Conservation (phyloP, 1,140 invertebrate genomes). For the Caligus rogercresseyi region DNA sequence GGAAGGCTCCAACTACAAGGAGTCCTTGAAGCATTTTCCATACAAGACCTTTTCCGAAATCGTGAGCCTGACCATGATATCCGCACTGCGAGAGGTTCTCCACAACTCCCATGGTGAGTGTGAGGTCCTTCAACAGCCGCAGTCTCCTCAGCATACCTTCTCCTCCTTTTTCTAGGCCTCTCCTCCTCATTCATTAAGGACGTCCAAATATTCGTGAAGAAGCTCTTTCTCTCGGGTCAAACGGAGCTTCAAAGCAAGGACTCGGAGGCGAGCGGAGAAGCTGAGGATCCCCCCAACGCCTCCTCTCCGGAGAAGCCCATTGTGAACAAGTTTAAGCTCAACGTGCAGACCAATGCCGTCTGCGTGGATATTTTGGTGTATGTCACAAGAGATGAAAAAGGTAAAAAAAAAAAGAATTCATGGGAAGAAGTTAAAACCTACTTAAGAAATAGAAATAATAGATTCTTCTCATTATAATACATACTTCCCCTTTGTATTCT, state of each 20-base stretch:
- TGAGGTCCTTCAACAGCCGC: too few relatives aligned
- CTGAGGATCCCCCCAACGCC: slow-evolving; percentile 31
- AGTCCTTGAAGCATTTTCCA: slow-evolving; percentile 50
- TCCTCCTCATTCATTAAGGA: slow-evolving; percentile 77
- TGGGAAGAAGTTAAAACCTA: neutral
- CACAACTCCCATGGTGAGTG: slow-evolving; percentile 56
- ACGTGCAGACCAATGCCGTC: slow-evolving; percentile 88
- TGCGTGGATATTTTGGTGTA: slow-evolving; percentile 93
- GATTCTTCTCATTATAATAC: too few relatives aligned
- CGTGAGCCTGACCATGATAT: slow-evolving; percentile 78
- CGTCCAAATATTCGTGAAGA: slow-evolving; percentile 74
- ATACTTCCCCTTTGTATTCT: too few relatives aligned
- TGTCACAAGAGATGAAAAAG: slow-evolving; percentile 89
- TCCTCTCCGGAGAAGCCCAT: slow-evolving; percentile 55
- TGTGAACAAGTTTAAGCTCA: slow-evolving; percentile 80
- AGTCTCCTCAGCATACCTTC: too few relatives aligned
- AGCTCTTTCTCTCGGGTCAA: slow-evolving; percentile 72
- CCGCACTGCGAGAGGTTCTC: slow-evolving; percentile 69
- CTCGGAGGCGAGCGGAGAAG: slow-evolving; percentile 22
- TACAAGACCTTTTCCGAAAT: slow-evolving; percentile 88
- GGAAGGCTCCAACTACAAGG: slow-evolving; percentile 42
- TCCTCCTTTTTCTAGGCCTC: slow-evolving; percentile 40
- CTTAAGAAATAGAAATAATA: slow-evolving; percentile 2
- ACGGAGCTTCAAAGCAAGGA: slow-evolving; percentile 48
- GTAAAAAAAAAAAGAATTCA: slow-evolving; percentile 37